Evolutionary conservation across 1,140 invertebrate genomes (phyloP).

Genomic region (Hyphantria cunea): DNA sequence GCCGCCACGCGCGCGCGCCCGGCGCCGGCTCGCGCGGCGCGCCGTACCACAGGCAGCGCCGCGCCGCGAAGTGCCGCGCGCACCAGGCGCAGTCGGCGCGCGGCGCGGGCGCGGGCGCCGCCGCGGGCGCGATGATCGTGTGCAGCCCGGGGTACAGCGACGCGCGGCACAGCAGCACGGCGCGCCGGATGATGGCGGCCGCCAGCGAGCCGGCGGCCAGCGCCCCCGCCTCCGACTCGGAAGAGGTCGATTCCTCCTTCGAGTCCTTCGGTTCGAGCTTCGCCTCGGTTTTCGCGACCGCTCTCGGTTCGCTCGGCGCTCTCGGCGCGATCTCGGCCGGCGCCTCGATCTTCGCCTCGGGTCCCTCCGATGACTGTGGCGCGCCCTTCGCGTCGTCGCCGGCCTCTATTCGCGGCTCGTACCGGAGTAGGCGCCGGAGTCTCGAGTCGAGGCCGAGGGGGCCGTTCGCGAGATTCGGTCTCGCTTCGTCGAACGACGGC

Average conservation of each 20-base stretch:
- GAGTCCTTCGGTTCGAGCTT: slow-evolving; percentile 7
- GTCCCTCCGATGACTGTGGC: not conserved
- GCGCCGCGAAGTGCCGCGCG: slow-evolving; percentile 38
- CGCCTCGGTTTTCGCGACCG: slow-evolving; percentile 1
- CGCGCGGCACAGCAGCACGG: slow-evolving; percentile 62
- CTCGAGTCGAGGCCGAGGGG: slow-evolving; percentile 28
- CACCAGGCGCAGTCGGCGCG: slow-evolving; percentile 49
- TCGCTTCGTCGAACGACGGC: slow-evolving; percentile 31
- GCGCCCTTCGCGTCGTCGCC: slow-evolving; percentile 11
- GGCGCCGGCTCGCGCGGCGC: slow-evolving; percentile 43
- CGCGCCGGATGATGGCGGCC: slow-evolving; percentile 67
- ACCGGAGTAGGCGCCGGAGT: slow-evolving; percentile 42
- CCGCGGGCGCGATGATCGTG: slow-evolving; percentile 83
- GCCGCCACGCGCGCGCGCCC: slow-evolving; percentile 42
- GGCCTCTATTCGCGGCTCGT: slow-evolving; percentile 19
- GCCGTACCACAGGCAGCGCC: slow-evolving; percentile 70
- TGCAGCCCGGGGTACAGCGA: slow-evolving; percentile 85
- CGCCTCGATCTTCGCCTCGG: slow-evolving; percentile 2
- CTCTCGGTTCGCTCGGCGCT: slow-evolving; percentile 18
- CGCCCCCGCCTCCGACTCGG: slow-evolving; percentile 15
- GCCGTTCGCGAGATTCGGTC: slow-evolving; percentile 11
- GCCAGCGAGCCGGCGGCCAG: slow-evolving; percentile 42
- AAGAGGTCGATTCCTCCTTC: slow-evolving; percentile 11
- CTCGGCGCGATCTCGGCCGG: slow-evolving; percentile 4
- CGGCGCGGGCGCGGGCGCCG: slow-evolving; percentile 13